Conservation (phyloP, 2,113 vertebrate genomes). For the Oncorhynchus kisutch region DNA sequence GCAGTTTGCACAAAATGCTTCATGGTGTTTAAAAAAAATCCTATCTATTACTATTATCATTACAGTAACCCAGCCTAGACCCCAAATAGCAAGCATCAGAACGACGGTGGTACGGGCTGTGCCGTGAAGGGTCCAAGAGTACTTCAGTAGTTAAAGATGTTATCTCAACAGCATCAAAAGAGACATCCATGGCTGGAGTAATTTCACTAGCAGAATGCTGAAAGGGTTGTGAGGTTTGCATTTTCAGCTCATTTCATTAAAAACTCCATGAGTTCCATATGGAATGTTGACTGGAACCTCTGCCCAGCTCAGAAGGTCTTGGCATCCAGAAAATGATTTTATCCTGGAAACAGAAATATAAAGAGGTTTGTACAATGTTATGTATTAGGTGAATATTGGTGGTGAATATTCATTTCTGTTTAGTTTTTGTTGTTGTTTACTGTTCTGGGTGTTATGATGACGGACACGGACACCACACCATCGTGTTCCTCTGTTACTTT, state of each 20-base stretch:
- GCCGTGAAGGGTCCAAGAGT: constrained; percentile 1
- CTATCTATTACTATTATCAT: too few relatives aligned
- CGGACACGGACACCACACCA: constrained; percentile 85
- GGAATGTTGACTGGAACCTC: constrained; percentile 85
- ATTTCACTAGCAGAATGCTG: constrained; percentile 27
- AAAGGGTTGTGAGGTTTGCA: constrained; percentile 7
- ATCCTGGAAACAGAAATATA: constrained; percentile 70
- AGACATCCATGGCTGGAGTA: constrained; percentile 21
- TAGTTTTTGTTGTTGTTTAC: constrained; percentile 60
- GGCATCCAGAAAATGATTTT: constrained; percentile 88
- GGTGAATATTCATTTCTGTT: not conserved
- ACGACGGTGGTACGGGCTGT: too few relatives aligned
- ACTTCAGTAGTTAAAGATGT: constrained; percentile 2
- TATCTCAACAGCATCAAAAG: constrained; percentile 22
- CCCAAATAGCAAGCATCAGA: too few relatives aligned
- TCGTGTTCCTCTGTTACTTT: constrained; percentile 80
- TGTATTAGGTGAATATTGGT: not conserved
- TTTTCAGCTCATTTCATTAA: constrained; percentile 63
- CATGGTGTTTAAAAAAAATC: too few relatives aligned
- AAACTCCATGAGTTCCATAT: constrained; percentile 87
- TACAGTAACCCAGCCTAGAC: too few relatives aligned
- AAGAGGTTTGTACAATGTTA: not conserved
- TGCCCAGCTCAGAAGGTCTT: constrained; percentile 87
- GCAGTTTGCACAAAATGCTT: too few relatives aligned
- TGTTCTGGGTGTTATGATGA: constrained; percentile 82